Percentiles rank a stretch among this genome's conserved stretches.
Conservation (phyloP, 2,113 vertebrate species). For the Sceloporus tristichus region DNA sequence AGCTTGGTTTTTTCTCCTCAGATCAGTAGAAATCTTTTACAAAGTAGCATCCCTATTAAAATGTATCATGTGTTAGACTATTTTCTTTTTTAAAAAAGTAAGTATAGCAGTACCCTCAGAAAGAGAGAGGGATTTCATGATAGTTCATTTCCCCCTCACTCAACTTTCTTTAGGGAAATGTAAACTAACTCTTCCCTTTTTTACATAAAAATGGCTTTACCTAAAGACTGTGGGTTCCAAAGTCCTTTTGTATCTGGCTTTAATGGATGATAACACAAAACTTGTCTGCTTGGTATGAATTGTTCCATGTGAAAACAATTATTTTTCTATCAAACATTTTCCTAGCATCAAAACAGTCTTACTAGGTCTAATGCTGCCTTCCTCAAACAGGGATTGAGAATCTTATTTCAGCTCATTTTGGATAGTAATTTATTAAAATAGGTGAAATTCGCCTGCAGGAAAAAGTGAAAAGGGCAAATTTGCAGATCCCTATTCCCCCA, state of each 20-base stretch:
- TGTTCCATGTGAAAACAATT: not conserved
- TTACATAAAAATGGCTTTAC: constrained; percentile 38
- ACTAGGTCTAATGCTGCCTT: not conserved
- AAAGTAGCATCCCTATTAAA: constrained; percentile 23
- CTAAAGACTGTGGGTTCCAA: not conserved
- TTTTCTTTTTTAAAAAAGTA: not conserved
- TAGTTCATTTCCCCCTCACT: not conserved
- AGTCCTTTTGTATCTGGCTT: not conserved
- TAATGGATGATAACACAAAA: not conserved
- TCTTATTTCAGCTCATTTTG: not conserved
- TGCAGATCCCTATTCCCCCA: not conserved
- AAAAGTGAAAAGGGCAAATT: not conserved
- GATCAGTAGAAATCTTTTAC: rapidly evolving
- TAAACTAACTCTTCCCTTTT: not conserved
- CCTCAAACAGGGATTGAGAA: not conserved
- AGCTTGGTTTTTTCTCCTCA: not conserved
- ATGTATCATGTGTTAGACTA: not conserved
- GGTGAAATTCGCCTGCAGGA: not conserved
- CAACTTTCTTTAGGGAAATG: not conserved
- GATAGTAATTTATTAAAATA: not conserved
- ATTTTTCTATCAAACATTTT: constrained; percentile 35
- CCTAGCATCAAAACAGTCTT: not conserved
- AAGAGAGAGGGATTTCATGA: not conserved
- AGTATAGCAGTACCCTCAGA: not conserved
- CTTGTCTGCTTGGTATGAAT: not conserved